These are phyloP conservation scores for Choristoneura fumiferana DNA, from an alignment of 1,140 invertebrate species.

Conservation along the genomic window DNA sequence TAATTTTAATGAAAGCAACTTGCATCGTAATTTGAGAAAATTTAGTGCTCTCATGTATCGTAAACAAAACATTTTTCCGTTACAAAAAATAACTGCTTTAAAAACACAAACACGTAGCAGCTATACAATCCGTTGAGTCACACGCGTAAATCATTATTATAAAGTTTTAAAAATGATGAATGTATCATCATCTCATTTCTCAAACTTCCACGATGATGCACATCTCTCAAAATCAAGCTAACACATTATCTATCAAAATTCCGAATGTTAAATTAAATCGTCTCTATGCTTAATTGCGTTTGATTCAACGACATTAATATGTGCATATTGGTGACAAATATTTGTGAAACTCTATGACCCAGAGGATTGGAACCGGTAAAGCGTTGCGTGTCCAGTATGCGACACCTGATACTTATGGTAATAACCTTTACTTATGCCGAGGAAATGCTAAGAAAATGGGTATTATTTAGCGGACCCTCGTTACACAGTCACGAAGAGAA, in stretches of 20 bases:
- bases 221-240: background rate
- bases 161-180: too few species aligned
- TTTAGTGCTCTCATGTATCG: too few species aligned
- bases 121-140: too few species aligned
- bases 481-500: background rate
- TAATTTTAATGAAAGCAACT: too few species aligned
- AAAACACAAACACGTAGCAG: too few species aligned
- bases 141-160: too few species aligned
- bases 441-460: conserved; percentile 17
- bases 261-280: background rate
- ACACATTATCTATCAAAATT: conserved; percentile 6
- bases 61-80: too few species aligned
- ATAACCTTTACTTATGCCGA: conserved; percentile 1
- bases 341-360: conserved; percentile 18
- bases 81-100: too few species aligned
- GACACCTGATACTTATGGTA: conserved; percentile 17
- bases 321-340: conserved; percentile 8
- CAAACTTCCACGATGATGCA: background rate
- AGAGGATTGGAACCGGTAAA: conserved; percentile 11
- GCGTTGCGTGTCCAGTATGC: conserved; percentile 9
- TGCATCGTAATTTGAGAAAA: too few species aligned
- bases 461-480: conserved; percentile 6
- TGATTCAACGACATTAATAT: background rate
- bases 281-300: background rate
- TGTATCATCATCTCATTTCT: background rate